Percentiles rank a stretch among this genome's conserved stretches.
phyloP scores from a whole-genome alignment of 2,797 vertebrate genomes.

The Vireo griseus region DNA sequence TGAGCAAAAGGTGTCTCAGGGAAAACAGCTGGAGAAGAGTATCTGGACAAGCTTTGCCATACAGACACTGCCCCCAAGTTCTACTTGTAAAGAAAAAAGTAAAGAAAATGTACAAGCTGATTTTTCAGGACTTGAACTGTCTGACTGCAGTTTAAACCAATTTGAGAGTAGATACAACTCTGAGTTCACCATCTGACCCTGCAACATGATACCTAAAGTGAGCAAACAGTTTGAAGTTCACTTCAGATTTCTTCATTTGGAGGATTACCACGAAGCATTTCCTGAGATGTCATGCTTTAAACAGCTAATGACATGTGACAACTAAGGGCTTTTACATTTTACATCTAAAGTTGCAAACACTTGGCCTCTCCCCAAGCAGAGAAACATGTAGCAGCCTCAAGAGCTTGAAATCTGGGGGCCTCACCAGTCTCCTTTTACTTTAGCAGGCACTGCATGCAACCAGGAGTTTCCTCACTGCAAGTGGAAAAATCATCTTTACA shows the following conservation, averaged over 20 bases:
- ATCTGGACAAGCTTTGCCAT: background rate
- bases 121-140: background rate
- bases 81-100: background rate
- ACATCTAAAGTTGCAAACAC: constrained; percentile 17
- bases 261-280: constrained; percentile 54
- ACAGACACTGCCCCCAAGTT: background rate
- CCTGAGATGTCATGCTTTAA: constrained; percentile 23
- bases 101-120: background rate
- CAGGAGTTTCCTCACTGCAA: background rate
- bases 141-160: constrained; percentile 35
- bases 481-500: background rate
- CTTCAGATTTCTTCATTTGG: constrained; percentile 9
- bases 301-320: constrained; percentile 52
- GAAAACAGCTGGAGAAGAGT: background rate
- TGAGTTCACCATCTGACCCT: background rate
- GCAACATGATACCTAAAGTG: background rate
- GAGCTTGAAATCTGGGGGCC: background rate
- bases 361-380: background rate
- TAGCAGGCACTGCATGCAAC: background rate
- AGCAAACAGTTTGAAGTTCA: constrained; percentile 2
- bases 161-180: constrained; percentile 5
- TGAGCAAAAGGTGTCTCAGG: background rate
- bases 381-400: background rate
- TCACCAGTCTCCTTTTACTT: background rate
- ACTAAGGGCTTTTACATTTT: background rate